A percentile compares a stretch with the other conserved stretches of the same genome.
phyloP scores from a whole-genome alignment of 2,797 vertebrate species.

The Microhierax caerulescens region DNA sequence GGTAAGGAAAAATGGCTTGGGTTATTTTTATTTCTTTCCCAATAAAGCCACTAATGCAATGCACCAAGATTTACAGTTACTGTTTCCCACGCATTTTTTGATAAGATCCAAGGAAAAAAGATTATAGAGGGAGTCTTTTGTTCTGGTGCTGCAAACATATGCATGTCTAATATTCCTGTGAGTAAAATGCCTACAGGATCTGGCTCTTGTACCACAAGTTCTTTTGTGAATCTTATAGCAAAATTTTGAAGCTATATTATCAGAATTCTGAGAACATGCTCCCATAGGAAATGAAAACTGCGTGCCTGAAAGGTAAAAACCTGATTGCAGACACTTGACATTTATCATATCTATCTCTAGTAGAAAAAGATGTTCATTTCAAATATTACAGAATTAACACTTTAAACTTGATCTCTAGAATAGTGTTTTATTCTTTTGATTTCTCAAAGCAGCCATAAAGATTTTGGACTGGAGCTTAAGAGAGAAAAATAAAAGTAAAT shows the following conservation, averaged over 20 bases:
- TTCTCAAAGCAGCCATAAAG: not conserved
- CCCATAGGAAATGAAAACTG: constrained; percentile 17
- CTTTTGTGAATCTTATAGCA: not conserved
- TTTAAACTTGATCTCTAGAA: not conserved
- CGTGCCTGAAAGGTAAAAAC: constrained; percentile 33
- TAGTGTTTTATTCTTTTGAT: not conserved
- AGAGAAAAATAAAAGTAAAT: not conserved
- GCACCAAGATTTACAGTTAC: not conserved
- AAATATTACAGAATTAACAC: not conserved
- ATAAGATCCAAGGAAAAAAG: not conserved
- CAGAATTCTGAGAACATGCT: not conserved
- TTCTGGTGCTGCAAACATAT: not conserved
- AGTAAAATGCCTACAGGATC: not conserved
- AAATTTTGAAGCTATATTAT: not conserved
- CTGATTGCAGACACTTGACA: constrained; percentile 43
- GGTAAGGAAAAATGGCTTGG: not conserved
- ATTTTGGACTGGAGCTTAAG: not conserved
- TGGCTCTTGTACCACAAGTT: not conserved
- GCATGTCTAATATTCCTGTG: not conserved
- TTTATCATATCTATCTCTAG: constrained; percentile 10
- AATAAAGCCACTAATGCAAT: not conserved
- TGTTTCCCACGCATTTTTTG: not conserved
- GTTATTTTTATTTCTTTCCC: constrained; percentile 26
- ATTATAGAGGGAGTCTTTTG: not conserved
- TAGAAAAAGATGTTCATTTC: not conserved